Base-by-base conservation (phyloP, 1,140 invertebrate genomes). In the Drosophila sp. region DNA sequence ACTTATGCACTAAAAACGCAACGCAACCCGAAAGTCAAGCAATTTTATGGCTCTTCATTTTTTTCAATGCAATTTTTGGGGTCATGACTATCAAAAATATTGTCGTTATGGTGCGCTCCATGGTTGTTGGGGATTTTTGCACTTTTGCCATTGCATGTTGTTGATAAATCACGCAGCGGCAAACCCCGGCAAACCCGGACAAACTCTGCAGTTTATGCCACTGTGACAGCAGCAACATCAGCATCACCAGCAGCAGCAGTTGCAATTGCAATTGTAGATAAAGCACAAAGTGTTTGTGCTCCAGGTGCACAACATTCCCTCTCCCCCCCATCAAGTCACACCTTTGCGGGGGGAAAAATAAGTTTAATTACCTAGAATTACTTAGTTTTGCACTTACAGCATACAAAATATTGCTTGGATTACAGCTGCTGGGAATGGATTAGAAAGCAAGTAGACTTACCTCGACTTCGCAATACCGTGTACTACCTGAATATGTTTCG, bases 21-120 rank as follows among this genome's bases (percentile, higher is more conserved):
- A 40, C 25, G 4, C 33, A 55, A 11, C 8, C 5, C n/a, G 32
- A n/a, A 11, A 25, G 25, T 11, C 23, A 41, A 60, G 62, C 74
- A 35, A 68, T 79, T 86, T 81, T 72, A 86, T 81, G 75, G 61
- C 67, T 80, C 47, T 69, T 74, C 76, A 76, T 73, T 80, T 81
- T 73, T 56, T 72, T 66, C 44, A 70, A 66, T 73, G 67, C 61
- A 58, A 50, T 69, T 75, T 70, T 80, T 71, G 65, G 71, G 82
- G 82, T 82, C 82, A 78, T 78, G 82, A 86, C 82, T 86, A 86
- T 86, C 75, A 81, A 82, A 86, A 86, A 79, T 82, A 82, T 87
- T 82, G 83, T 79, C 75, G 62, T 70, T 70, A 55, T 69, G 65
- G 40, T 60, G 8, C 38, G 47, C 8, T 57, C 32, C 33, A 17